Conservation (phyloP, 2,113 vertebrate genomes). For the Furnarius figulus region DNA sequence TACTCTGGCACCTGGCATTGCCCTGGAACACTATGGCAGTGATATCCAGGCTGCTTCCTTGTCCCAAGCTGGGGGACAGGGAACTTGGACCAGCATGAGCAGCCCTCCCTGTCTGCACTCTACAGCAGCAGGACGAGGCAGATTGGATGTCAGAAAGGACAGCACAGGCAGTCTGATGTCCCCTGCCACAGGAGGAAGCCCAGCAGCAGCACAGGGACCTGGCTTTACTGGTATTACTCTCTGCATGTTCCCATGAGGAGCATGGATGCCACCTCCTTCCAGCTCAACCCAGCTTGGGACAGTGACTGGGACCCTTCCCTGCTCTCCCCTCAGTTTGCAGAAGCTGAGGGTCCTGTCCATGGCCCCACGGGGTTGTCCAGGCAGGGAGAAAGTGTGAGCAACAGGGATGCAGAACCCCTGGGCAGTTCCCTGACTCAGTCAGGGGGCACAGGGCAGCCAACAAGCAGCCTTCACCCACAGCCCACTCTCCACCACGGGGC, state of each 20-base stretch:
- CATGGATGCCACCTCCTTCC: neutral
- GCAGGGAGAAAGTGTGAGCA: neutral
- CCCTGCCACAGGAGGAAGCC: neutral
- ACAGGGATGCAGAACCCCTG: neutral
- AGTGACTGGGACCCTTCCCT: rapidly evolving
- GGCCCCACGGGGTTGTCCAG: rapidly evolving
- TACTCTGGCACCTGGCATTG: neutral
- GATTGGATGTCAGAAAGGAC: neutral
- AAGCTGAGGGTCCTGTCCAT: rapidly evolving
- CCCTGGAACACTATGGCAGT: rapidly evolving
- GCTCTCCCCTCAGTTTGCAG: rapidly evolving
- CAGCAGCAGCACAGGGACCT: neutral
- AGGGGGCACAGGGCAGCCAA: rapidly evolving
- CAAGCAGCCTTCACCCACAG: neutral
- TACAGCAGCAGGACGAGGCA: neutral
- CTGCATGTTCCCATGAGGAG: neutral
- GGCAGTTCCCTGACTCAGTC: neutral
- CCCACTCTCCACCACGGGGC: rapidly evolving
- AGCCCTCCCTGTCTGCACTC: neutral
- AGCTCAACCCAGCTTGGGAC: neutral
- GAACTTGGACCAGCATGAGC: neutral
- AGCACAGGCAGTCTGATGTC: neutral
- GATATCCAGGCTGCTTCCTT: neutral
- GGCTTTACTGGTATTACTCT: neutral
- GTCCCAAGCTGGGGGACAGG: neutral